Evolutionary conservation across 1,140 invertebrate genomes (phyloP), one percentile per base, ranked within the genome.

Genomic region (Oncopodura yosiiana): DNA sequence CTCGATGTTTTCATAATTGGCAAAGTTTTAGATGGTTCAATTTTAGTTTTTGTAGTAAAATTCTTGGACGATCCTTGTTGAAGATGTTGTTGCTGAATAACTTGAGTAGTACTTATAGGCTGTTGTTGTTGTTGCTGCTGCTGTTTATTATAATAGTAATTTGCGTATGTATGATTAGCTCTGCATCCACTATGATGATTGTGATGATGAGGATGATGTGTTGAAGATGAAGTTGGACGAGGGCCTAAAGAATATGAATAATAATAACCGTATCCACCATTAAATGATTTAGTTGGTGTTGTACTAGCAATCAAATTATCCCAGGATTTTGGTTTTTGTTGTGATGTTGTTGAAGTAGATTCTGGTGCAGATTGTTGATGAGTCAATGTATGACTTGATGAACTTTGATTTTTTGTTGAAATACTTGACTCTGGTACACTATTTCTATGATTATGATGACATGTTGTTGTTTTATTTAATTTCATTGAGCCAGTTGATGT

Each of bases 221-320:
- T 18, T 50, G 39, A n/a, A n/a, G n/a, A 58, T 46, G 37, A 49
- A 5, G 11, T 19, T 23, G 5, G 27, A 39, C 42, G 42, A 36
- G 38, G 32, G 51, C 57, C 63, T 46, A 45, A 56, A 41, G 49
- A 45, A 52, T 62, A 50, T 46, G 56, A 38, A 19, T 61, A 64
- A 52, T 59, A 60, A 49, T 66, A 63, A 39, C 64, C 53, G 53
- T 65, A 61, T 24, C 59, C 65, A 58, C 66, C 66, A 48, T 60
- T 64, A 63, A 59, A 64, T n/a, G 48, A 61, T 46, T 60, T 61
- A 8, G 61, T 63, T 32, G n/a, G n/a, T n/a, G 58, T 51, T 14
- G 12, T 23, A 45, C 9, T 29, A 9, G 23, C 41, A 18, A 62
- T 56, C 12, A 63, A 18, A 39, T 59, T 63, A 49, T 63, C 61